Evolutionary conservation across 2,888 invertebrate species (phyloP).

Genomic region (Tipula helvola): DNA sequence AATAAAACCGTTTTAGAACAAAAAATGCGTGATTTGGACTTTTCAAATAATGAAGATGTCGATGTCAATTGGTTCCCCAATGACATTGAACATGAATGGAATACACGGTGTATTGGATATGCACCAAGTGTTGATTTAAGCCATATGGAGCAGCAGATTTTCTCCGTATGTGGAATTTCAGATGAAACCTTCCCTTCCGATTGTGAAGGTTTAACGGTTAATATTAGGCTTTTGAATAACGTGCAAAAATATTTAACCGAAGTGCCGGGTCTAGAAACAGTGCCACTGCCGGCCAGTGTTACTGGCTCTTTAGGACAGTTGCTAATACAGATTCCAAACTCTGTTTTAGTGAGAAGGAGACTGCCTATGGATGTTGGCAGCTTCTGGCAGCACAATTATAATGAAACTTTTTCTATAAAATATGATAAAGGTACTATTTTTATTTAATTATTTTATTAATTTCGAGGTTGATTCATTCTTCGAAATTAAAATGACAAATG

Average conservation of each 20-base stretch:
- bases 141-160: not conserved
- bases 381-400: no score
- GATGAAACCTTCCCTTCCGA: no score
- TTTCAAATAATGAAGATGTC: constrained; percentile 11
- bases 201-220: constrained; percentile 4
- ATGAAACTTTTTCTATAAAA: no score
- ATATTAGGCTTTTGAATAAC: constrained; percentile 8
- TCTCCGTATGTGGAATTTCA: not conserved
- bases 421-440: no score
- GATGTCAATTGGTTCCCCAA: constrained; percentile 13
- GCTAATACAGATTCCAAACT: no score
- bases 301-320: not conserved
- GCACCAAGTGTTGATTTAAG: not conserved
- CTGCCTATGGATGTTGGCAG: no score
- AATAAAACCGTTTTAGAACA: no score
- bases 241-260: constrained; percentile 12
- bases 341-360: no score
- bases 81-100: constrained; percentile 10
- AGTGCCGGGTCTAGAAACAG: not conserved
- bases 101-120: constrained; percentile 12
- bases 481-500: no score
- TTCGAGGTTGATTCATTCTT: no score
- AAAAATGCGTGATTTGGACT: constrained; percentile 13
- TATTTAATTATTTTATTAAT: no score
- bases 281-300: not conserved